phyloP scores from a whole-genome alignment of 2,797 vertebrate species.

The Petrocephalus sullivani region DNA sequence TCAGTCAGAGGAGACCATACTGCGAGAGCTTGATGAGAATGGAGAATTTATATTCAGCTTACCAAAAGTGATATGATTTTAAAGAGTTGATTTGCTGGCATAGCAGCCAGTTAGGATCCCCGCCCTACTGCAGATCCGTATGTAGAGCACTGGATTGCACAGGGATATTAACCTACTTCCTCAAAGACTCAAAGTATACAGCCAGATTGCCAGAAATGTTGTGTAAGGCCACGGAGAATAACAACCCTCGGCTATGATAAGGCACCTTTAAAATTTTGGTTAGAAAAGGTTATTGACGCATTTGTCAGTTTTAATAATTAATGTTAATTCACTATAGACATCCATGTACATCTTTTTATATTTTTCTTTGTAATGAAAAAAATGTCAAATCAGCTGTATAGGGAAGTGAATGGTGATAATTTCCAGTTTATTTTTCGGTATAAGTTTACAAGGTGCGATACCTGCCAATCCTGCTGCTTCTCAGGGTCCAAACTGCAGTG shows the following conservation, averaged over 20 bases:
- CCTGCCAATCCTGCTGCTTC: not conserved
- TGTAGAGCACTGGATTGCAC: not conserved
- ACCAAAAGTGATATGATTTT: constrained; percentile 80
- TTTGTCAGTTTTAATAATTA: not conserved
- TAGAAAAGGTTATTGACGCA: not conserved
- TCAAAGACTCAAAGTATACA: not conserved
- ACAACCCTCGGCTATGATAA: not conserved
- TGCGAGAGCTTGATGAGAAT: constrained; percentile 79
- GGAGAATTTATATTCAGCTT: constrained; percentile 83
- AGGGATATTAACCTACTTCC: not conserved
- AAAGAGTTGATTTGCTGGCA: constrained; percentile 66
- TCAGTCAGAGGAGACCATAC: constrained; percentile 88
- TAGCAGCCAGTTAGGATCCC: constrained; percentile 24
- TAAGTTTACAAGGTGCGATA: not conserved
- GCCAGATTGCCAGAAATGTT: not conserved
- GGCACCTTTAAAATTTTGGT: not conserved
- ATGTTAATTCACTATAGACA: not conserved
- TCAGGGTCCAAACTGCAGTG: not conserved
- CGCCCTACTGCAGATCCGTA: not conserved
- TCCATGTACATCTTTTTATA: not conserved
- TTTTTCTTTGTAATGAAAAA: not conserved
- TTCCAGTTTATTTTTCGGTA: not conserved
- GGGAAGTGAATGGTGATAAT: not conserved
- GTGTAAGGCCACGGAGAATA: not conserved
- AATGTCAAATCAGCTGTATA: not conserved